A percentile compares a stretch with the other conserved stretches of the same genome.
phyloP scores from a whole-genome alignment of 2,888 invertebrate species.

The Villa cingulata region DNA sequence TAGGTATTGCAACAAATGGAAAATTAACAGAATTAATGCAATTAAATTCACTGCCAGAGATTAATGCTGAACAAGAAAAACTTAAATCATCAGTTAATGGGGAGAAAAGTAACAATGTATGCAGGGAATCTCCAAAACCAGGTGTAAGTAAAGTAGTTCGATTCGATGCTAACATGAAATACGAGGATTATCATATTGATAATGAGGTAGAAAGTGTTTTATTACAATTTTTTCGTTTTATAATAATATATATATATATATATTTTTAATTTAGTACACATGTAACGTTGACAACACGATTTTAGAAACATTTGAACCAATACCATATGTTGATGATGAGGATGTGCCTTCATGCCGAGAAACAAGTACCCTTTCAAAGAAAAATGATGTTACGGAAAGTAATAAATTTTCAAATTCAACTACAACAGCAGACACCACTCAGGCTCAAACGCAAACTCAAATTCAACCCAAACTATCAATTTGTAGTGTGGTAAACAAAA shows the following conservation, averaged over 20 bases:
- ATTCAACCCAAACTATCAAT: slow-evolving; percentile 9
- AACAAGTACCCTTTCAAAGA: not conserved
- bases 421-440: not conserved
- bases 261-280: slow-evolving; percentile 10
- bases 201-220: slow-evolving; percentile 31
- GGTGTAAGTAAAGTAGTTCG: slow-evolving; percentile 36
- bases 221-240: too few species aligned
- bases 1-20: slow-evolving; percentile 38
- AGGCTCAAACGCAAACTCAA: not conserved
- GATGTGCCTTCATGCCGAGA: slow-evolving; percentile 11
- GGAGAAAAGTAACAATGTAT: slow-evolving; percentile 1
- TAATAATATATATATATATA: too few species aligned
- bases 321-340: slow-evolving; percentile 35
- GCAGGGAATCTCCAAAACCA: slow-evolving; percentile 22
- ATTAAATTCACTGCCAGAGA: slow-evolving; percentile 13
- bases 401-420: not conserved
- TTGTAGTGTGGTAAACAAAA: slow-evolving; percentile 18
- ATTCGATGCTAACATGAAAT: slow-evolving; percentile 33
- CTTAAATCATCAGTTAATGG: not conserved
- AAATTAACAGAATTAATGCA: slow-evolving; percentile 15
- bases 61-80: slow-evolving; percentile 3
- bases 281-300: slow-evolving; percentile 35
- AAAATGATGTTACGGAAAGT: not conserved
- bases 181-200: slow-evolving; percentile 29
- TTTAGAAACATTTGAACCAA: slow-evolving; percentile 34